Base-by-base conservation (phyloP, 1,140 invertebrate genomes). In the Eueides isabella region DNA sequence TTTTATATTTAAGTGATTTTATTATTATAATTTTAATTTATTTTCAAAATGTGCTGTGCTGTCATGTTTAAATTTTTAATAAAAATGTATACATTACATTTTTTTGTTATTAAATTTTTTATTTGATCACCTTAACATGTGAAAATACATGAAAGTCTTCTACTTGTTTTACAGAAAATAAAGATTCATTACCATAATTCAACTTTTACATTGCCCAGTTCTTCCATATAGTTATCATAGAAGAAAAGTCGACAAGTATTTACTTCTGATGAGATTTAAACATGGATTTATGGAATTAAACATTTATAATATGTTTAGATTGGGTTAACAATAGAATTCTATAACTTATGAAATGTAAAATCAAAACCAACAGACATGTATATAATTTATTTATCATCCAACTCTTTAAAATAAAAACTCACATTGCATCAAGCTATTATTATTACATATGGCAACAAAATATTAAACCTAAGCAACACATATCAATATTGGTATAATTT, bases 381-480 rank as follows among this genome's bases (percentile, higher is more conserved):
- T 55, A 26, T 55, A 55, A 12, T 55, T 55, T 55, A 55, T 26
- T 55, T 23, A 11, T 5, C n/a, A 55, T 55, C 23, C 12, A 19
- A 71, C 16, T 63, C 9, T 41, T 63, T 55, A 26, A 26, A 55
- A 55, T 26, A 26, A 55, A 23, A 23, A 26, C 48, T 55, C 11
- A 23, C 48, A 55, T 55, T 55, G 26, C 48, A 55, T 55, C n/a
- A 7, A 55, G 26, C n/a, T 55, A 55, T 26, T 55, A 19, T 26
- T 55, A 26, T 26, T 26, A 55, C 19, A 55, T 69, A 61, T 69
- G 48, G 67, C 67, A 69, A 69, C 67, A 69, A 61, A 67, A 67
- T 28, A 33, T 48, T 33, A 23, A 44, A 55, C 30, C 31, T 61
- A 16, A 69, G 44, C 48, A 69, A 61, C 67, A 69, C 29, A 48